Conservation (phyloP, 2,888 invertebrate genomes). For the Lasioglossum vierecki region DNA sequence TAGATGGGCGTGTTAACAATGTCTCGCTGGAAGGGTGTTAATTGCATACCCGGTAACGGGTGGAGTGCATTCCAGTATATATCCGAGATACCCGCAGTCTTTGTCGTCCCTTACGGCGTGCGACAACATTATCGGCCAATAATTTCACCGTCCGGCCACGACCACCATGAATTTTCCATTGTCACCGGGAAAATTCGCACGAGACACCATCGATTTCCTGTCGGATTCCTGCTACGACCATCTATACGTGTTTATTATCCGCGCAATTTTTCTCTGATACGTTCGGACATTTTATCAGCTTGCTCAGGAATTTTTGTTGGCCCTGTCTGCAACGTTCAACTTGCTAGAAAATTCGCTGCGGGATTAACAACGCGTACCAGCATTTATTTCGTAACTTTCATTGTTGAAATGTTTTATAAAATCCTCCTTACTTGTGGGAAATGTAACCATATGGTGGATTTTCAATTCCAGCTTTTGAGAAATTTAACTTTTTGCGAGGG, state of each 20-base stretch:
- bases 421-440: not conserved
- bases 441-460: not conserved
- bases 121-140: conserved; percentile 47
- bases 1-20: conserved; percentile 59
- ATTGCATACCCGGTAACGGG: conserved; percentile 51
- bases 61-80: conserved; percentile 37
- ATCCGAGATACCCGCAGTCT: conserved; percentile 46
- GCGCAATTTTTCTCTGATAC: not conserved
- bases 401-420: not conserved
- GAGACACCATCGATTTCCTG: not conserved
- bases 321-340: not conserved
- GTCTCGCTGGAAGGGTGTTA: conserved; percentile 54
- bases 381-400: not conserved
- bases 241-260: conserved; percentile 1
- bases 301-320: not conserved
- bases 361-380: not conserved
- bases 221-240: not conserved
- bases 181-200: not conserved
- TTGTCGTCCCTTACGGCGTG: conserved; percentile 45
- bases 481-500: no score
- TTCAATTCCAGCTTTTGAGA: no score
- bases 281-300: not conserved
- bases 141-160: conserved; percentile 30
- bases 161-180: conserved; percentile 19
- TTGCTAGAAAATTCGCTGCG: not conserved